Conservation (phyloP, 1,140 invertebrate genomes). For the Drosophila orena region DNA sequence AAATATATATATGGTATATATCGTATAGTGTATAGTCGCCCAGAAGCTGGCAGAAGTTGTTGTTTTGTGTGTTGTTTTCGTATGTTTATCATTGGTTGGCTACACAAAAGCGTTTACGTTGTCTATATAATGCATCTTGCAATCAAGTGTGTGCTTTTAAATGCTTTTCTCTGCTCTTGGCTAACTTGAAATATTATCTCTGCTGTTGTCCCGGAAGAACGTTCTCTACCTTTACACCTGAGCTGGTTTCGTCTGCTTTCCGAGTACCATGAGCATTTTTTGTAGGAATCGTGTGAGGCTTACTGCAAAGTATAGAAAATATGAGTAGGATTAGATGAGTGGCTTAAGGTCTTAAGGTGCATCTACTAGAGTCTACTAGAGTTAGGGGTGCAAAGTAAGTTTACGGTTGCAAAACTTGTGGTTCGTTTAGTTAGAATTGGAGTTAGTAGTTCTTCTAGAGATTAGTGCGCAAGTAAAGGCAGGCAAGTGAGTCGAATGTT, state of each 20-base stretch:
- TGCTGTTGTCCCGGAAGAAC: slow-evolving; percentile 2
- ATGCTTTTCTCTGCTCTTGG: slow-evolving; percentile 65
- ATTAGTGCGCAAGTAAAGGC: slow-evolving; percentile 42
- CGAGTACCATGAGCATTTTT: slow-evolving; percentile 89
- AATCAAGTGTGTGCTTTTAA: slow-evolving; percentile 55
- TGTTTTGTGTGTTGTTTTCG: slow-evolving; percentile 4
- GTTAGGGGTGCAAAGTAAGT: slow-evolving; percentile 46
- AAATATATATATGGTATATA: slow-evolving; percentile 62
- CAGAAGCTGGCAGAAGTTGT: slow-evolving; percentile 19
- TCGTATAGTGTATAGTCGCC: slow-evolving; percentile 37
- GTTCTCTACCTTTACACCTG: slow-evolving; percentile 86
- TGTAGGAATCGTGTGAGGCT: slow-evolving; percentile 87
- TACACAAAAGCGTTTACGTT: slow-evolving; percentile 67
- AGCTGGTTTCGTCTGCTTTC: slow-evolving; percentile 88
- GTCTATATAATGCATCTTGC: slow-evolving; percentile 37
- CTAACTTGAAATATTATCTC: slow-evolving; percentile 25
- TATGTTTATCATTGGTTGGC: slow-evolving; percentile 44
- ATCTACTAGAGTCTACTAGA: slow-evolving; percentile 42
- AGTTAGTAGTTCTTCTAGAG: slow-evolving; percentile 3
- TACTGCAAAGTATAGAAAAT: slow-evolving; percentile 85
- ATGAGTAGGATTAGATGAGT: slow-evolving; percentile 7
- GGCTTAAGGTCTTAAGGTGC: not conserved
- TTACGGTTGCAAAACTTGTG: slow-evolving; percentile 18
- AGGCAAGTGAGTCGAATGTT: slow-evolving; percentile 52
- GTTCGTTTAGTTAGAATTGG: slow-evolving; percentile 40